Base-by-base conservation (phyloP, 2,888 invertebrate genomes). In the Oasisia sp. region DNA sequence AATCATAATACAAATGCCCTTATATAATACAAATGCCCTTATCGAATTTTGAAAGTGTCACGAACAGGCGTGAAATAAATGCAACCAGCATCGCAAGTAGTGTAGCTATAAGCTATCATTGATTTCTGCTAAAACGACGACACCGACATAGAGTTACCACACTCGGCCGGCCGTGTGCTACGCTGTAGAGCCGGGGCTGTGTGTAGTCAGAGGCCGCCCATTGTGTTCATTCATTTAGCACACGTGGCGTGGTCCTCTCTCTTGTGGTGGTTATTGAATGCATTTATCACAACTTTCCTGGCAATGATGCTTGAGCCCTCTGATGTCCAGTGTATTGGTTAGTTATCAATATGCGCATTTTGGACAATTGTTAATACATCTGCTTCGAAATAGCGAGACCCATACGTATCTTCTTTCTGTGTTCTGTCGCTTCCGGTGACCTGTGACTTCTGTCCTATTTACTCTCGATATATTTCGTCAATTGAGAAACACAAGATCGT, bases 101-200 rank as follows among this genome's bases (percentile, higher is more conserved):
- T 56, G 56, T 14, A 11, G 11, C 14, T 7, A 19, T 56, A 56
- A 56, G 56, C 74, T 74, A 4, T 74, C 74, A 74, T 74, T 74
- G 74, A 74, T 74, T 74, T 74, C 74, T 27, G 74, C 74, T 74
- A 19, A 74, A 74, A 74, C 74, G 74, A 74, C 74, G 74, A 74
- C 74, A 14, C 74, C 27, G 74, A 74, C 27, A 74, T 1, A 74
- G 19, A 74, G 74, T 27, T 74, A 27, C 19, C 27, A 74, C 11
- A 14, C 14, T 27, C 27, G 0, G 19, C 27, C 19, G 74, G 74
- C 19, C 27, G 7, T 74, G 74, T 27, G 74, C 74, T 74, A 19
- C 74, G 74, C 27, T 74, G 27, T 19, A 7, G 27, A 3, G 74
- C 27, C 5, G 74, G 3, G 5, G 19, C 19, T 1, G 74, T 2